Conservation (phyloP, 2,113 vertebrate genomes). For the Vimba vimba region DNA sequence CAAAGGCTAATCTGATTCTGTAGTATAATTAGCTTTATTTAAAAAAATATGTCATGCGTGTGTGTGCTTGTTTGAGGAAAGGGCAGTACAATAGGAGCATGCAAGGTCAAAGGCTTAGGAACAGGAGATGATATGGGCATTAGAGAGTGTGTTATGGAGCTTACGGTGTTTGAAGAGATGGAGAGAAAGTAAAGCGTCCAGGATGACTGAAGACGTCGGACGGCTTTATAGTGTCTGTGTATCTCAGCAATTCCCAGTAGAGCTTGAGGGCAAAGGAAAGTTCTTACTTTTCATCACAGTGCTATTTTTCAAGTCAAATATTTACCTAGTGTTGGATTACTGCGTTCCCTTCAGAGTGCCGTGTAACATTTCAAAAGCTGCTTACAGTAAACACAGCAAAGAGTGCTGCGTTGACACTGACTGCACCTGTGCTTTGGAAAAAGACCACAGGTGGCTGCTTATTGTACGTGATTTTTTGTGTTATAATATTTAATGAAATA, state of each 20-base stretch:
- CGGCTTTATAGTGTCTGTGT: slow-evolving; percentile 10
- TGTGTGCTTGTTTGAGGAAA: neutral
- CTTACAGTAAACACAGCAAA: slow-evolving; percentile 31
- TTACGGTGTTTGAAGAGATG: neutral
- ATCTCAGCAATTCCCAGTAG: neutral
- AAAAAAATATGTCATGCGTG: too few species aligned
- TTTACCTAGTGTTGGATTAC: slow-evolving; percentile 28
- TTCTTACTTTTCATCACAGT: neutral
- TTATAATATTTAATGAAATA: neutral
- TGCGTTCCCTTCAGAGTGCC: slow-evolving; percentile 9
- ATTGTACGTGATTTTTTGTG: neutral
- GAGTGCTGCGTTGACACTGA: neutral
- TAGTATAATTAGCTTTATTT: neutral
- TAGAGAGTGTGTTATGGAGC: neutral
- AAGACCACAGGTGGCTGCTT: slow-evolving; percentile 24
- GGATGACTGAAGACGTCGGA: slow-evolving; percentile 26
- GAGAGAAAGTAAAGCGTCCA: neutral
- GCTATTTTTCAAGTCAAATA: slow-evolving; percentile 41
- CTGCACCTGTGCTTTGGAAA: slow-evolving; percentile 44
- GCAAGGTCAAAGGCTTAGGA: neutral
- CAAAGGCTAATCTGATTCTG: neutral
- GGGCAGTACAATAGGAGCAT: neutral
- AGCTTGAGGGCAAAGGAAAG: slow-evolving; percentile 28
- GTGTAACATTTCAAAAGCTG: slow-evolving; percentile 27
- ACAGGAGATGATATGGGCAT: neutral